phyloP scores from a whole-genome alignment of 2,888 invertebrate genomes.

The Cephus rjabovi region DNA sequence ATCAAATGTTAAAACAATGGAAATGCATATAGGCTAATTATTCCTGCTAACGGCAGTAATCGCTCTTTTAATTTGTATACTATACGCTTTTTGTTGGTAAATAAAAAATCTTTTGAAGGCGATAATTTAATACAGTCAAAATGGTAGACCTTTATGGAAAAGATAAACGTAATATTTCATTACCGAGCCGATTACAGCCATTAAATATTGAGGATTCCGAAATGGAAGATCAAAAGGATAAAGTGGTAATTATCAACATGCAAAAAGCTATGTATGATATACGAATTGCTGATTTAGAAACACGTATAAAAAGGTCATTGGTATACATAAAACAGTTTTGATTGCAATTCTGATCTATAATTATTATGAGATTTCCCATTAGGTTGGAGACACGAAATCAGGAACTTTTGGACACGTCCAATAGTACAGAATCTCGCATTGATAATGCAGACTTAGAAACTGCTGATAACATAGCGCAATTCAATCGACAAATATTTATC shows the following conservation, averaged over 20 bases:
- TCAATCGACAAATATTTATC: constrained; percentile 35
- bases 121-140: constrained; percentile 10
- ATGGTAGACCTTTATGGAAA: constrained; percentile 38
- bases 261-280: constrained; percentile 49
- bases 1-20: background rate
- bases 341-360: background rate
- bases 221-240: constrained; percentile 16
- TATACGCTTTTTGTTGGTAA: background rate
- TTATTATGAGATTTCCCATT: background rate
- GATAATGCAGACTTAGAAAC: constrained; percentile 36
- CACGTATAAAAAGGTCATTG: constrained; percentile 45
- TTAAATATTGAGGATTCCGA: constrained; percentile 27
- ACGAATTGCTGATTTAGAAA: constrained; percentile 40
- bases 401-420: constrained; percentile 31
- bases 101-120: background rate
- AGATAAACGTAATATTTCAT: constrained; percentile 38
- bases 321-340: background rate
- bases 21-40: background rate
- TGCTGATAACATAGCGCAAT: constrained; percentile 37
- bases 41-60: background rate
- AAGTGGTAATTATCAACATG: constrained; percentile 45
- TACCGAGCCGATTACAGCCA: constrained; percentile 39
- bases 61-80: background rate
- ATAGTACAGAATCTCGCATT: constrained; percentile 26
- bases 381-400: constrained; percentile 48